Evolutionary conservation across 2,888 invertebrate species (phyloP), one percentile per base, ranked within the genome.

Genomic region (Aleiodes alternator): DNA sequence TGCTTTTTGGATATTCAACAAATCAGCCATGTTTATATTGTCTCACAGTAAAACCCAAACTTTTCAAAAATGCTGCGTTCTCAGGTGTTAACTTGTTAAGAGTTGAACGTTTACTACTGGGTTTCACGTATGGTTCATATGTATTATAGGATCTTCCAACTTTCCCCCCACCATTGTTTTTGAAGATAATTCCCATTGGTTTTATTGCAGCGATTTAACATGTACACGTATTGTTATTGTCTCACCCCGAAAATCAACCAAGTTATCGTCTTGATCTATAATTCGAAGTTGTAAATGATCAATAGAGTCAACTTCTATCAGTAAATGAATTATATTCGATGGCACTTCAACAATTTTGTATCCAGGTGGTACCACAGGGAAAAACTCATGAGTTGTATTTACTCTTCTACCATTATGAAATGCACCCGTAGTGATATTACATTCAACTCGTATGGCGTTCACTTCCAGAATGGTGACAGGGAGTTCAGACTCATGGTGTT

Each of bases 371-470:
- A n/a, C n/a, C n/a, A n/a, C n/a, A n/a, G n/a, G n/a, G n/a, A n/a
- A n/a, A n/a, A n/a, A n/a, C n/a, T n/a, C n/a, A n/a, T n/a, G n/a
- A n/a, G n/a, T n/a, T n/a, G n/a, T n/a, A n/a, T n/a, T n/a, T n/a
- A n/a, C n/a, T n/a, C n/a, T n/a, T n/a, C n/a, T n/a, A n/a, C n/a
- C n/a, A n/a, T n/a, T n/a, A n/a, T n/a, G n/a, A n/a, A n/a, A 83
- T 14, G 81, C 82, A 8, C 80, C 80, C 1, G 78, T 69, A 6
- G 78, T 80, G 34, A 84, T 78, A 68, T 80, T 82, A 71, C 82
- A 84, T 29, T 82, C 80, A 50, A 83, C 75, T 53, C 79, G 59
- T 23, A 83, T 56, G 12, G 76, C 76, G 56, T 81, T 82, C 0
- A 81, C 77, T 61, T 70, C 73, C 16, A 80, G 74, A 57, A 80